These are phyloP conservation scores for Phocoena phocoena DNA, from an alignment of 2,113 vertebrate genomes.

Conservation along the genomic window DNA sequence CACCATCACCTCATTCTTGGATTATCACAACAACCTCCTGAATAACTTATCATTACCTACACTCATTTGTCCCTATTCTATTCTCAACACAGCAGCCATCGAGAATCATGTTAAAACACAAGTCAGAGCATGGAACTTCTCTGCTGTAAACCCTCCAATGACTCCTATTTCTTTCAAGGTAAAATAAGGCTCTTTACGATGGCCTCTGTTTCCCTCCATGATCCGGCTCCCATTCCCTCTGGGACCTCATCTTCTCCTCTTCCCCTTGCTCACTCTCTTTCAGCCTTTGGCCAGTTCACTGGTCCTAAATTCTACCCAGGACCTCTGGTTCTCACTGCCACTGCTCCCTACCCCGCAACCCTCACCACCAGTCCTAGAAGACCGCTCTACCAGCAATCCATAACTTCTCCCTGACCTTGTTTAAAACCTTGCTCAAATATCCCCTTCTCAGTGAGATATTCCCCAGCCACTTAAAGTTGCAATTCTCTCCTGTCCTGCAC, in stretches of 20 bases:
- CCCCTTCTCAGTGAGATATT: not conserved
- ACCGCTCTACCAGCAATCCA: not conserved
- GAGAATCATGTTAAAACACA: not conserved
- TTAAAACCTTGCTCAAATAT: not conserved
- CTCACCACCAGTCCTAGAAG: not conserved
- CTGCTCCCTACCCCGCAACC: not conserved
- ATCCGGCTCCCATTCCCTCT: too few relatives aligned
- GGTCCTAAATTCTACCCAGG: not conserved
- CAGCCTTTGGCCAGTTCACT: not conserved
- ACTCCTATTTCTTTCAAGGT: not conserved
- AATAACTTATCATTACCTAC: not conserved
- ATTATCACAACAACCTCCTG: not conserved
- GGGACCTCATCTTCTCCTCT: too few relatives aligned
- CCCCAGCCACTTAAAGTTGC: not conserved
- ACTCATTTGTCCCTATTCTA: not conserved
- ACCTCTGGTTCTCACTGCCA: not conserved
- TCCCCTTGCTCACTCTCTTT: not conserved
- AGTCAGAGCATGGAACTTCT: not conserved
- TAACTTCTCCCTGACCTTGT: not conserved
- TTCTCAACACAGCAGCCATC: not conserved
- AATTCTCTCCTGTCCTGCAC: not conserved
- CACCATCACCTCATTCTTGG: not conserved
- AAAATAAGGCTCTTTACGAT: not conserved
- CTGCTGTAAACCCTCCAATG: not conserved
- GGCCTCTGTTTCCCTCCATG: not conserved